These are phyloP conservation scores for Kryptolebias ocellatus DNA, from an alignment of 2,797 vertebrate genomes.

Conservation along the genomic window DNA sequence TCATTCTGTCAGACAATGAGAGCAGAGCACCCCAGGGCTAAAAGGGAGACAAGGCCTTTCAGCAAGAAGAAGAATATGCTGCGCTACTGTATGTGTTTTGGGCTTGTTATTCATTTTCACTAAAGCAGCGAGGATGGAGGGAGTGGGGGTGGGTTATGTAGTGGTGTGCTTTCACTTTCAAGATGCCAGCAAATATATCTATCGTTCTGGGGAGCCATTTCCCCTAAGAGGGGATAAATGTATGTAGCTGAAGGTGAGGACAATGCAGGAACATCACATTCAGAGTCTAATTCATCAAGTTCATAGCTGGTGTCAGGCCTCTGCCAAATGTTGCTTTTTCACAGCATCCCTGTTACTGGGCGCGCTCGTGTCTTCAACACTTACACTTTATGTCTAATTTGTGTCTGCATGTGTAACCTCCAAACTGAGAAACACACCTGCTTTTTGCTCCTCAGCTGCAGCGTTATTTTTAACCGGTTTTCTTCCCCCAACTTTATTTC, in stretches of 20 bases:
- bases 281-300: slow-evolving; percentile 82
- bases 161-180: slow-evolving; percentile 46
- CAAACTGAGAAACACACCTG: not conserved
- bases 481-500: not conserved
- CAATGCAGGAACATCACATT: slow-evolving; percentile 80
- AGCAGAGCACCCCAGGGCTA: slow-evolving; percentile 79
- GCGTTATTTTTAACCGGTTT: not conserved
- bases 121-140: slow-evolving; percentile 31
- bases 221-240: slow-evolving; percentile 81
- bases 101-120: slow-evolving; percentile 81
- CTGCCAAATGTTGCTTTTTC: slow-evolving; percentile 73
- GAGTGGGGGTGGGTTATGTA: slow-evolving; percentile 38
- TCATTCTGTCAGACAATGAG: slow-evolving; percentile 86
- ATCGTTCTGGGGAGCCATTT: slow-evolving; percentile 65
- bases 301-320: slow-evolving; percentile 66
- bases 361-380: slow-evolving; percentile 20
- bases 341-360: slow-evolving; percentile 42
- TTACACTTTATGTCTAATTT: slow-evolving; percentile 47
- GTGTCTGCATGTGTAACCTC: slow-evolving; percentile 7
- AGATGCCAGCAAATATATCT: slow-evolving; percentile 61
- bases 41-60: slow-evolving; percentile 81
- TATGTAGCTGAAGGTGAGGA: slow-evolving; percentile 79
- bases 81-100: slow-evolving; percentile 65
- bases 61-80: slow-evolving; percentile 75
- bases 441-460: not conserved